phyloP scores from a whole-genome alignment of 2,888 invertebrate genomes.

The Lepidocyrtoides sp. region DNA sequence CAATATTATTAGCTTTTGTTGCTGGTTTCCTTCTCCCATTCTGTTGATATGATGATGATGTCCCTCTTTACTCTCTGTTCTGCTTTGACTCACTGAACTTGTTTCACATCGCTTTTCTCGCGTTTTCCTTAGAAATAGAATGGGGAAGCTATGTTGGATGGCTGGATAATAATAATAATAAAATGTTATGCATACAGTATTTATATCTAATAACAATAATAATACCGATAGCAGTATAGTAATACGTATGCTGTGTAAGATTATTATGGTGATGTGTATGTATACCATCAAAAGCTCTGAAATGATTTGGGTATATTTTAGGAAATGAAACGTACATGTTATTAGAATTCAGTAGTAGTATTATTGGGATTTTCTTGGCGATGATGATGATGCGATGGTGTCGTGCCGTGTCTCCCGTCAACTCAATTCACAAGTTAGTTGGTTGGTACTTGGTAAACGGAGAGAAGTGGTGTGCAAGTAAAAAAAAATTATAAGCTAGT shows the following conservation, averaged over 20 bases:
- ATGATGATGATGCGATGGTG: background rate
- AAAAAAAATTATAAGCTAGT: background rate
- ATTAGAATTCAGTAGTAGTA: too few relatives aligned
- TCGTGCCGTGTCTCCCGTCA: slow-evolving; percentile 3
- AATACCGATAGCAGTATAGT: too few relatives aligned
- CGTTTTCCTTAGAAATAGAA: slow-evolving; percentile 9
- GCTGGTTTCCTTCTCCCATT: slow-evolving; percentile 15
- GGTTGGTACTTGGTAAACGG: background rate
- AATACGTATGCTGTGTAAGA: too few relatives aligned
- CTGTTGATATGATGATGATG: slow-evolving; percentile 27
- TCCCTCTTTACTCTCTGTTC: slow-evolving; percentile 48
- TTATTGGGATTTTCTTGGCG: background rate
- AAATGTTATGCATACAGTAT: background rate
- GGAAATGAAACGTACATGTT: background rate
- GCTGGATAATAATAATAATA: slow-evolving; percentile 7
- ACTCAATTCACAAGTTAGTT: background rate
- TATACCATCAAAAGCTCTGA: background rate
- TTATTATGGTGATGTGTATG: background rate
- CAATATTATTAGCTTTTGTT: slow-evolving; percentile 43
- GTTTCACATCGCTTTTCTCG: slow-evolving; percentile 14
- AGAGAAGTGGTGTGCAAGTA: background rate
- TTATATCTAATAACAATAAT: background rate
- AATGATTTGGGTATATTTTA: background rate
- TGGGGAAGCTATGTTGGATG: background rate
- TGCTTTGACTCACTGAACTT: slow-evolving; percentile 54